Evolutionary conservation across 2,888 invertebrate species (phyloP).

Genomic region (Harpagoxenus sublaevis): DNA sequence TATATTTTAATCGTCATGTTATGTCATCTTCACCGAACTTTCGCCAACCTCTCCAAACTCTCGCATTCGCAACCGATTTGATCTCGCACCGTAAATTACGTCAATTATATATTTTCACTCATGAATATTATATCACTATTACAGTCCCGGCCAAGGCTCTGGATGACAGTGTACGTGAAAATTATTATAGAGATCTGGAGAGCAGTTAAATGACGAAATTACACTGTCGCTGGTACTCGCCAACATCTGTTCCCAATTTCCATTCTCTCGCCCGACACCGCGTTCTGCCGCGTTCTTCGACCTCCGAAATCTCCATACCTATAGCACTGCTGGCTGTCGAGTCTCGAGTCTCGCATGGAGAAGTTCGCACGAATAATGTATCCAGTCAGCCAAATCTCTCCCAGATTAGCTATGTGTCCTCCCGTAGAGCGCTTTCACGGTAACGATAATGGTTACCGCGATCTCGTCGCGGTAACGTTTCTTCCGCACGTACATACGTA

Average conservation of each 20-base stretch:
- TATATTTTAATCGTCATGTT: background rate
- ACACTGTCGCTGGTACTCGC: constrained; percentile 21
- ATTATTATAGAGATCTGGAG: constrained; percentile 22
- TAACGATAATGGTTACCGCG: constrained; percentile 52
- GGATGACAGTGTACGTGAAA: background rate
- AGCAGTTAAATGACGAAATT: constrained; percentile 37
- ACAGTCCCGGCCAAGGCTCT: background rate
- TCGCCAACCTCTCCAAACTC: background rate
- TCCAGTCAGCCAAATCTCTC: constrained; percentile 42
- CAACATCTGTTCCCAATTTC: constrained; percentile 41
- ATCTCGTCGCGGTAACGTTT: constrained; percentile 7
- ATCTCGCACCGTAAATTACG: constrained; percentile 49
- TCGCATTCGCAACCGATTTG: background rate
- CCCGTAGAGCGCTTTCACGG: constrained; percentile 8
- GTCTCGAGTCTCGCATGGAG: constrained; percentile 39
- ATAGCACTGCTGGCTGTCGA: background rate
- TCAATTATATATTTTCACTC: constrained; percentile 29
- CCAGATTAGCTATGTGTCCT: constrained; percentile 8
- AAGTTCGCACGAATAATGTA: constrained; percentile 45
- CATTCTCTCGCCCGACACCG: constrained; percentile 7
- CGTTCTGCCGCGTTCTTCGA: constrained; percentile 45
- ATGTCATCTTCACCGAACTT: background rate
- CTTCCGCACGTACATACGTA: background rate
- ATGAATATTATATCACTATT: constrained; percentile 6
- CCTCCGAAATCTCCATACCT: constrained; percentile 55